These are phyloP conservation scores for Rafetus swinhoei DNA, from an alignment of 2,113 vertebrate genomes.

Conservation along the genomic window DNA sequence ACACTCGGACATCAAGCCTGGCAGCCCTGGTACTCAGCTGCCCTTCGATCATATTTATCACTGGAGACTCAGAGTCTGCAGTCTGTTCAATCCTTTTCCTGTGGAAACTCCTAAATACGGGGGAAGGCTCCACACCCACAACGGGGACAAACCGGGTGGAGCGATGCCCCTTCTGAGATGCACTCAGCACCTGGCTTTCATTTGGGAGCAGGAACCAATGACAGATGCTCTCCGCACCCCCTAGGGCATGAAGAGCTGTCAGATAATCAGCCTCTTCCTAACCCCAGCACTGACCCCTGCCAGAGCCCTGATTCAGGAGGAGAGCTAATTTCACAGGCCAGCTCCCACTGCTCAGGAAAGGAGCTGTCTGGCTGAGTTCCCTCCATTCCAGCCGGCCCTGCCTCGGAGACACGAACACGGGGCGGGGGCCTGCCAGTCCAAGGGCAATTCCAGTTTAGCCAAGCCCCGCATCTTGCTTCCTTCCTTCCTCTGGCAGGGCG, in stretches of 20 bases:
- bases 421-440: accelerated
- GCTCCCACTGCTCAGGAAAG: not conserved
- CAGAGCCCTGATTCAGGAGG: not conserved
- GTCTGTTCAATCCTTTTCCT: not conserved
- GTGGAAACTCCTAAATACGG: not conserved
- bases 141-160: not conserved
- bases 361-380: not conserved
- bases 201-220: not conserved
- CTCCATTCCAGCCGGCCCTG: too few relatives aligned
- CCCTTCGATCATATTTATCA: not conserved
- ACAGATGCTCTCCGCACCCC: not conserved
- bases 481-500: too few relatives aligned
- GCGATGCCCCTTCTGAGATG: not conserved
- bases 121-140: not conserved
- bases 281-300: too few relatives aligned
- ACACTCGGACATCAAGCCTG: not conserved
- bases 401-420: not conserved
- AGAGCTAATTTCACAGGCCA: not conserved
- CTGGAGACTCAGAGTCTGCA: not conserved
- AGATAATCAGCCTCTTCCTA: not conserved
- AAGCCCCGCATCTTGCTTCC: not conserved
- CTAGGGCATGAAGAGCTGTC: not conserved
- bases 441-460: not conserved
- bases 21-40: not conserved
- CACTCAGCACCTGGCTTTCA: not conserved